Conservation (phyloP, 2,888 invertebrate genomes). For the Drosophila fulvimacula region DNA sequence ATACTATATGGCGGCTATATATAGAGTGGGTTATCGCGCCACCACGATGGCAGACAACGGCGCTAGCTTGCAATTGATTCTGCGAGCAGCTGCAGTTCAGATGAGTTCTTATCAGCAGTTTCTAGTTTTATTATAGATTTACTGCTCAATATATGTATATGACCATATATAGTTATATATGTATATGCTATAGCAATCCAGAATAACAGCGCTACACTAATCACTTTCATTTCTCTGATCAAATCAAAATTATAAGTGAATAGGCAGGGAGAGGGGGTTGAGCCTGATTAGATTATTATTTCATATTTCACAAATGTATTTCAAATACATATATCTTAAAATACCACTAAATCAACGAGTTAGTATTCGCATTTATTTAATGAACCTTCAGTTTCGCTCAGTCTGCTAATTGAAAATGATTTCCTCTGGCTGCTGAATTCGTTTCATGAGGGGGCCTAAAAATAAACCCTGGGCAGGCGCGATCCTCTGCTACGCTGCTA, state of each 20-base stretch:
- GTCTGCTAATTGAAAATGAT: conserved; percentile 12
- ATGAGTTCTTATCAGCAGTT: conserved; percentile 1
- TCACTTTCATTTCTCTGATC: neutral
- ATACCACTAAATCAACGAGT: neutral
- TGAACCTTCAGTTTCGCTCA: neutral
- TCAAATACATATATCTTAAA: neutral
- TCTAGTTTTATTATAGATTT: neutral
- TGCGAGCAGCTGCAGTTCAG: conserved; percentile 1
- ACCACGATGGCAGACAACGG: neutral
- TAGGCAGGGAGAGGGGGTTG: too few relatives aligned
- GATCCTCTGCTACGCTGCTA: neutral
- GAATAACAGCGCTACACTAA: neutral
- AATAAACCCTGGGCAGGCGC: conserved; percentile 6
- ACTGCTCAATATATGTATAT: neutral
- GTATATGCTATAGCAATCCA: neutral
- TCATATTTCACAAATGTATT: neutral
- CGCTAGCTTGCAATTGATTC: conserved; percentile 3
- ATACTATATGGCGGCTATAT: conserved; percentile 1
- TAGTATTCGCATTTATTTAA: conserved; percentile 4
- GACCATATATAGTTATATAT: neutral
- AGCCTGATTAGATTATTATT: conserved; percentile 3
- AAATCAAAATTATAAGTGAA: neutral
- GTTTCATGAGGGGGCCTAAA: conserved; percentile 4
- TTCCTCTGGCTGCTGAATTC: neutral
- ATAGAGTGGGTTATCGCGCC: conserved; percentile 41